Base-by-base conservation (phyloP, 2,797 vertebrate genomes). In the Oceanodroma leucorhoa region DNA sequence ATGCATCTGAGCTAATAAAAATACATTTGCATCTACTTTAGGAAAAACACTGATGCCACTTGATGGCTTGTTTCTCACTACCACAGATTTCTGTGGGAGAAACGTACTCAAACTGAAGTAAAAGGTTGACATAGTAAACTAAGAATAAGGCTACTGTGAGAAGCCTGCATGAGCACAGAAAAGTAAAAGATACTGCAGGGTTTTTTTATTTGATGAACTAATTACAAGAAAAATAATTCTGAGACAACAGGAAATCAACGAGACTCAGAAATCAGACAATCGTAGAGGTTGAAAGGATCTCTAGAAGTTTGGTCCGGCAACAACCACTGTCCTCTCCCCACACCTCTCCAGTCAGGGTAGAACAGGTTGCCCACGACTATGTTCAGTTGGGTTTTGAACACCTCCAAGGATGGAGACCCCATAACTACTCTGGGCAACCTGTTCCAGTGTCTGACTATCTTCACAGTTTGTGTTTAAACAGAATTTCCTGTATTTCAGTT, bases 61-160 rank as follows among this genome's bases (percentile, higher is more conserved):
- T 79, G 50, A 36, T 76, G 58, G 45, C 30, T 87, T 71, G 3
- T 64, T 96, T 86, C 65, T 81, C 61, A 81, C 36, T 48, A 60
- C 30, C 45, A 71, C 34, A 82, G 57, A 71, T 53, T 86, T 64
- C 50, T 65, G 61, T 50, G 57, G 41, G 65, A 87, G 79, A 88
- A 55, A 83, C 1, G 1, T 12, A 78, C 48, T 70, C 26, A 50
- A 78, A 79, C 29, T 45, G 19, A 89, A 89, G 53, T 32, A 17
- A 87, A 89, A 92, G 41, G 48, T 1, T 88, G 77, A 81, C 41
- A 78, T 1, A 51, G 43, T 43, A 62, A 81, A 72, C 26, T 22
- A 83, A 86, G 73, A 91, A 55, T 62, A 91, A 67, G 27, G 70
- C 8, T 62, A 40, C 32, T 32, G 32, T 38, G 29, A 86, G n/a